Percentiles rank a stretch among this genome's conserved stretches.
Conservation (phyloP, 2,797 vertebrate genomes). For the Sebastes minor region DNA sequence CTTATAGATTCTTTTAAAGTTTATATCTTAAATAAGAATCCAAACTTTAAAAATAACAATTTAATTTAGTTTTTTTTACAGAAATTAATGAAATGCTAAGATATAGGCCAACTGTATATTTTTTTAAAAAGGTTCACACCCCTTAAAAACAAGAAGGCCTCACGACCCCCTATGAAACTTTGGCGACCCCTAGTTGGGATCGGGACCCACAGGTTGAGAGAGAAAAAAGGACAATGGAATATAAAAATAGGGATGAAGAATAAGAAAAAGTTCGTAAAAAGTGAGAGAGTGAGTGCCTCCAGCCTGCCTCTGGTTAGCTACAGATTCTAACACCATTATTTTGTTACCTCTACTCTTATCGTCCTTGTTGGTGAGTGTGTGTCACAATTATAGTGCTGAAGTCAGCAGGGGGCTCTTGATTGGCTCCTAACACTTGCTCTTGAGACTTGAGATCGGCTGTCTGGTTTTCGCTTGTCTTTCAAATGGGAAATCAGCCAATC, state of each 20-base stretch:
- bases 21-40: no score
- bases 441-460: neutral
- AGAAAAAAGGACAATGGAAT: neutral
- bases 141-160: no score
- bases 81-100: no score
- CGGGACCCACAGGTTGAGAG: no score
- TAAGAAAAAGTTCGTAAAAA: neutral
- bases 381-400: neutral
- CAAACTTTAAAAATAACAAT: no score
- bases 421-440: neutral
- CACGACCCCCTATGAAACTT: no score
- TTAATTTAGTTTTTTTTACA: no score
- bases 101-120: no score
- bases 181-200: no score
- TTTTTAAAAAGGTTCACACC: no score
- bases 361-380: neutral
- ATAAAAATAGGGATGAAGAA: neutral
- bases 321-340: neutral
- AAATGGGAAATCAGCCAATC: neutral
- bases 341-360: neutral
- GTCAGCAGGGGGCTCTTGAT: constrained; percentile 5
- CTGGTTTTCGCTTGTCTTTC: neutral
- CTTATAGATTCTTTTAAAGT: no score
- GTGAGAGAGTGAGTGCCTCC: neutral
- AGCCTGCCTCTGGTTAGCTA: neutral